Evolutionary conservation across 2,797 vertebrate species (phyloP).

Genomic region (Eidolon dupreanum): DNA sequence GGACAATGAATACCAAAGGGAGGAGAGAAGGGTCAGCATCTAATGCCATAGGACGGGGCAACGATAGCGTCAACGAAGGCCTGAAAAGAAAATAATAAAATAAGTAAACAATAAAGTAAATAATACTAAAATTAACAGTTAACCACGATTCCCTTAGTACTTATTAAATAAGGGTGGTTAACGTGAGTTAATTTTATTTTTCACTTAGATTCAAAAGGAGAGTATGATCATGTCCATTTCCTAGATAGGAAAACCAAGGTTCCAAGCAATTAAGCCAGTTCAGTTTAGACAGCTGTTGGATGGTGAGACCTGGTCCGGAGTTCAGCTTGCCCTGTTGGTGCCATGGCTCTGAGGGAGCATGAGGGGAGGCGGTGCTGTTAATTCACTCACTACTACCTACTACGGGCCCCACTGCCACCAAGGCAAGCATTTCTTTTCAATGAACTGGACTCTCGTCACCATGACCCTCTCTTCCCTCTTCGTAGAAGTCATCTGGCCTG

Average conservation of each 20-base stretch:
- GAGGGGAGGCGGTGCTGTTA: background rate
- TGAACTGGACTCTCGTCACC: background rate
- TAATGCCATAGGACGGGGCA: background rate
- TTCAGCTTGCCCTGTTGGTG: accelerated
- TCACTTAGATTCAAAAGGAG: background rate
- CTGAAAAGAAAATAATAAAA: background rate
- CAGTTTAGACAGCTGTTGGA: background rate
- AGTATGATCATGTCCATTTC: background rate
- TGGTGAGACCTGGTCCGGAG: accelerated
- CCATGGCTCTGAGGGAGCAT: accelerated
- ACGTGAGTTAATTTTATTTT: background rate
- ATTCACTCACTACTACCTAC: background rate
- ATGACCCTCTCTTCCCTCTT: background rate
- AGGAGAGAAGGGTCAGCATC: background rate
- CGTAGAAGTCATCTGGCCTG: background rate
- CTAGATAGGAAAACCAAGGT: background rate
- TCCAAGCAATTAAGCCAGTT: background rate
- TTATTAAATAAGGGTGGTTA: background rate
- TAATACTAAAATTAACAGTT: background rate
- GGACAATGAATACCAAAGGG: background rate
- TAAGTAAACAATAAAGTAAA: background rate
- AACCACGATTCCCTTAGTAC: background rate
- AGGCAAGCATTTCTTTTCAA: background rate
- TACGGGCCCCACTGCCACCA: background rate
- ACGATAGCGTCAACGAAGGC: background rate